A percentile compares a stretch with the other conserved stretches of the same genome.
These are phyloP conservation scores for Peromyscus polionotus DNA, from an alignment of 2,113 vertebrate species.

Conservation along the genomic window DNA sequence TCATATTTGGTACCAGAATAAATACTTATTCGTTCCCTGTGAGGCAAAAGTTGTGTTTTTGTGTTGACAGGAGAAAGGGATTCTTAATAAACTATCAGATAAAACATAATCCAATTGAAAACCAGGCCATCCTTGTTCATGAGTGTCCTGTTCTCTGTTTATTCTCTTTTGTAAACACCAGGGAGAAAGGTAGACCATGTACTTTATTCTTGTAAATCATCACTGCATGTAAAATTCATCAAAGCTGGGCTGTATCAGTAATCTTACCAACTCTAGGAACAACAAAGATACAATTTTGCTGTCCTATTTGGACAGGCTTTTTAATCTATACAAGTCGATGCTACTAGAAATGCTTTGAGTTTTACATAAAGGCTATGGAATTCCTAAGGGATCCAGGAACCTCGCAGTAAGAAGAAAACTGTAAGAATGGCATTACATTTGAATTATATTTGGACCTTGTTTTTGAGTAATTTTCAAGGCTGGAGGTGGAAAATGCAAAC, in stretches of 20 bases:
- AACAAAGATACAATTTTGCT: neutral
- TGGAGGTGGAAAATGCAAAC: neutral
- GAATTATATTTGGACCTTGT: neutral
- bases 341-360: neutral
- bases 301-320: neutral
- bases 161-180: conserved; percentile 13
- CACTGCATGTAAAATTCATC: conserved; percentile 5
- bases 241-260: neutral
- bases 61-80: neutral
- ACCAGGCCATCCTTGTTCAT: neutral
- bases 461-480: conserved; percentile 1
- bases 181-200: neutral
- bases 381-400: neutral
- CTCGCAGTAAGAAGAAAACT: neutral
- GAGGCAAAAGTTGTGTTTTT: neutral
- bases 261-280: neutral
- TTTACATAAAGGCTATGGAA: neutral
- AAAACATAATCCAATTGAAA: conserved; percentile 38
- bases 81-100: neutral
- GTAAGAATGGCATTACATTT: conserved; percentile 8
- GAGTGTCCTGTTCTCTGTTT: neutral
- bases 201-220: neutral
- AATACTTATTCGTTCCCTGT: neutral
- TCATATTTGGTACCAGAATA: neutral
- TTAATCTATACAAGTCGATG: neutral